These are phyloP conservation scores for Osedax frankpressi DNA, from an alignment of 2,888 invertebrate genomes.

Conservation along the genomic window DNA sequence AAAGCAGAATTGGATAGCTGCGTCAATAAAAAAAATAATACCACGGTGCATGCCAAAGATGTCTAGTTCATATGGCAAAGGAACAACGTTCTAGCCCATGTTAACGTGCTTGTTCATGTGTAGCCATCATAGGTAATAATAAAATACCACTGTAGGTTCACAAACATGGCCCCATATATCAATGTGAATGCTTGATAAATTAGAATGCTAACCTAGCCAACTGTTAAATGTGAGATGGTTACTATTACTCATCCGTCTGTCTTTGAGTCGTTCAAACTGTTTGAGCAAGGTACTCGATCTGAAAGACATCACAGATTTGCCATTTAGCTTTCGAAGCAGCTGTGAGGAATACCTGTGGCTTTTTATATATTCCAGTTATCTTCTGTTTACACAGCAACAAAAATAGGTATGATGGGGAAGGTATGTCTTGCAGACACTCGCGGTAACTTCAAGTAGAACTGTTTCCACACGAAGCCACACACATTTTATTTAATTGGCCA, in stretches of 20 bases:
- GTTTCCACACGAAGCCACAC: background rate
- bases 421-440: background rate
- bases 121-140: background rate
- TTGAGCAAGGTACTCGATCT: constrained; percentile 1
- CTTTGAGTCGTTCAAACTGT: constrained; percentile 7
- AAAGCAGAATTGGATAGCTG: background rate
- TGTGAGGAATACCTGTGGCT: constrained; percentile 7
- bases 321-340: constrained; percentile 5
- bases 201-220: constrained; percentile 7
- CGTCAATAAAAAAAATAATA: background rate
- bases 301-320: constrained; percentile 5
- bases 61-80: constrained; percentile 7
- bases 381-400: constrained; percentile 11
- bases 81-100: constrained; percentile 7
- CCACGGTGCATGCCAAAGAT: background rate
- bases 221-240: constrained; percentile 3
- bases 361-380: constrained; percentile 11
- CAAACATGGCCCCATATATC: constrained; percentile 3
- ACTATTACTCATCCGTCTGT: background rate
- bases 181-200: background rate
- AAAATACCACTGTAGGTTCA: background rate
- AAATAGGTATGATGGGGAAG: constrained; percentile 2
- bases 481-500: background rate
- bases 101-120: constrained; percentile 6
- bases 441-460: background rate